These are phyloP conservation scores for Euplexia lucipara DNA, from an alignment of 2,888 invertebrate species.

Conservation along the genomic window DNA sequence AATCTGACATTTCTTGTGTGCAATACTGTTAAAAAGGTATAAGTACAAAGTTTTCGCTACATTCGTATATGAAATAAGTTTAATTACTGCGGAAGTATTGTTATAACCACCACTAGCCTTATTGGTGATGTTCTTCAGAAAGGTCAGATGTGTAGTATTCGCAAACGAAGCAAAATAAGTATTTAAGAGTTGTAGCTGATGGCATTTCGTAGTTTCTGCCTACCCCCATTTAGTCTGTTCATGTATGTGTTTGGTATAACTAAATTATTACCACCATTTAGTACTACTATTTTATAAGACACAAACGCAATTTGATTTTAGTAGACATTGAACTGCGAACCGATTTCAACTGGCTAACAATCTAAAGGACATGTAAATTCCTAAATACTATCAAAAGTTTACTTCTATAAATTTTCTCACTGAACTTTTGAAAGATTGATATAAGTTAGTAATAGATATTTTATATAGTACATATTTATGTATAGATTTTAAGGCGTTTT, in stretches of 20 bases:
- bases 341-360: conserved; percentile 32
- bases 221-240: too few species aligned
- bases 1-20: too few species aligned
- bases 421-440: conserved; percentile 47
- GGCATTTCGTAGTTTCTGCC: too few species aligned
- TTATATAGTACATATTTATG: conserved; percentile 19
- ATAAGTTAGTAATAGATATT: background rate
- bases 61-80: too few species aligned
- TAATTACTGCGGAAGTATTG: background rate
- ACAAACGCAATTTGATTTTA: conserved; percentile 37
- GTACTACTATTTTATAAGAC: conserved; percentile 13
- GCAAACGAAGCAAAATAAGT: too few species aligned
- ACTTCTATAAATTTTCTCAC: conserved; percentile 59
- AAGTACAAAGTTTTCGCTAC: too few species aligned
- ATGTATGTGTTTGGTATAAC: too few species aligned
- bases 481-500: conserved; percentile 11
- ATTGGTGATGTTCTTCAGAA: too few species aligned
- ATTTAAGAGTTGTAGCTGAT: too few species aligned
- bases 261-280: conserved; percentile 37
- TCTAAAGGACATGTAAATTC: conserved; percentile 53
- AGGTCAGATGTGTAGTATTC: too few species aligned
- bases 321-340: conserved; percentile 34
- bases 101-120: background rate
- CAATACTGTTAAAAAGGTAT: too few species aligned
- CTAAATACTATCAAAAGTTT: conserved; percentile 59